phyloP scores from a whole-genome alignment of 2,797 vertebrate genomes.

The Chiloscyllium punctatum region DNA sequence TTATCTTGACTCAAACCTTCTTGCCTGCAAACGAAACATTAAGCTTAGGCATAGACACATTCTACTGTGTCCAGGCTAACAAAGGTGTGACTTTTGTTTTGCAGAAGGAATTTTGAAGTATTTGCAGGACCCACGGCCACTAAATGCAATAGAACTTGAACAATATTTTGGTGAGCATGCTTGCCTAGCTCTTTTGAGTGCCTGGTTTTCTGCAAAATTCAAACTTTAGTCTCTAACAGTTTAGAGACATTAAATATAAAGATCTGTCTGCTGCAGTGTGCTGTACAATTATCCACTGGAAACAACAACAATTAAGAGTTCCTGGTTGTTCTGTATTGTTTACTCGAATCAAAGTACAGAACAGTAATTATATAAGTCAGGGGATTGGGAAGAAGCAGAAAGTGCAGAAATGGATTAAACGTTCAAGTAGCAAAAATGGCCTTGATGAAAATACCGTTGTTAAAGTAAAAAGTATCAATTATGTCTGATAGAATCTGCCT shows the following conservation, averaged over 20 bases:
- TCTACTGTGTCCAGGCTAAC: not conserved
- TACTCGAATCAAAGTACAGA: no score
- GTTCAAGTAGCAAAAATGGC: not conserved
- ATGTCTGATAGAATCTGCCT: not conserved
- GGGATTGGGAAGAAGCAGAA: no score
- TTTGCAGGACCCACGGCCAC: conserved; percentile 28
- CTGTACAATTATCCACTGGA: no score
- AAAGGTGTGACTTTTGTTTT: not conserved
- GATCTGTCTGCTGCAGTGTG: no score
- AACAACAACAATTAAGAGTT: no score
- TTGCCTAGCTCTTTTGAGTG: no score
- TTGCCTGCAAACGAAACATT: not conserved
- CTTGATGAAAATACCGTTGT: not conserved
- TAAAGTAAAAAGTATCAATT: not conserved
- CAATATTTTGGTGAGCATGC: conserved; percentile 24
- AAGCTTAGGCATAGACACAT: not conserved
- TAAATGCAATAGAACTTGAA: not conserved
- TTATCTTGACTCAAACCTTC: not conserved
- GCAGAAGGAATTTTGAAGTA: conserved; percentile 27
- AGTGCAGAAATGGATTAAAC: not conserved
- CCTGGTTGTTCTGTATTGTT: not conserved
- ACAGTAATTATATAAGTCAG: no score
- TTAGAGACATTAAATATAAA: not conserved
- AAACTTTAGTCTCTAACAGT: not conserved
- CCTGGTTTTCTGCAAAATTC: not conserved